Base-by-base conservation (phyloP, 2,113 vertebrate species). In the Nibea albiflora region DNA sequence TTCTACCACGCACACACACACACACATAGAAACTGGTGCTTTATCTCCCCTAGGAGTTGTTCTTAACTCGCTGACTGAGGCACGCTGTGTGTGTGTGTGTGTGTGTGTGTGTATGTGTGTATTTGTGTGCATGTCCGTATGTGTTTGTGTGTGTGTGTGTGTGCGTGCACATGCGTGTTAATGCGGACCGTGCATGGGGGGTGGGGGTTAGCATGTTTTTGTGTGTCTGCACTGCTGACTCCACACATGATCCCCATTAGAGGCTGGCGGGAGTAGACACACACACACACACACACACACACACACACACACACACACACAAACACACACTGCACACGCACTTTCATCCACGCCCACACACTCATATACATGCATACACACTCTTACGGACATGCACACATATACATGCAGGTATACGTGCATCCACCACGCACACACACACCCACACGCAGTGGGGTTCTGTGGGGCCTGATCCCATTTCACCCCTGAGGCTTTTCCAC, bases 201-300 rank as follows among this genome's bases (percentile, higher is more conserved):
- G 68, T 89, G 84, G 83, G 88, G 88, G 90, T 88, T 88, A 92
- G 82, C 93, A 93, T 94, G 91, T 90, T 92, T 91, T 90, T 89
- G 91, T 92, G 92, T 94, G 90, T 94, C 87, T 90, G 83, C 28
- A 89, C 91, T 93, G 93, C 94, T 94, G 93, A 94, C 91, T 94
- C 91, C 93, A 95, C 94, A 95, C 93, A 94, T 95, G 95, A 95
- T 95, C 92, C 90, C 91, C 92, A 94, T 95, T 95, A 95, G 86
- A 88, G 90, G 88, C 93, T 92, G 88, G 88, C 87, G 86, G 89
- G 92, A 92, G 87, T 71, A 91, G 71, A 88, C 75, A 84, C 81
- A 88, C 89, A 89, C 81, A 80, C 78, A 72, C 58, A 70, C 63
- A 62, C 66, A 58, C 35, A 20, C 39, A 44, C 63, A 73, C 72